A percentile compares a stretch with the other conserved stretches of the same genome.
Evolutionary conservation across 2,113 vertebrate species (phyloP).

Genomic region (Brienomyrus longianalis): DNA sequence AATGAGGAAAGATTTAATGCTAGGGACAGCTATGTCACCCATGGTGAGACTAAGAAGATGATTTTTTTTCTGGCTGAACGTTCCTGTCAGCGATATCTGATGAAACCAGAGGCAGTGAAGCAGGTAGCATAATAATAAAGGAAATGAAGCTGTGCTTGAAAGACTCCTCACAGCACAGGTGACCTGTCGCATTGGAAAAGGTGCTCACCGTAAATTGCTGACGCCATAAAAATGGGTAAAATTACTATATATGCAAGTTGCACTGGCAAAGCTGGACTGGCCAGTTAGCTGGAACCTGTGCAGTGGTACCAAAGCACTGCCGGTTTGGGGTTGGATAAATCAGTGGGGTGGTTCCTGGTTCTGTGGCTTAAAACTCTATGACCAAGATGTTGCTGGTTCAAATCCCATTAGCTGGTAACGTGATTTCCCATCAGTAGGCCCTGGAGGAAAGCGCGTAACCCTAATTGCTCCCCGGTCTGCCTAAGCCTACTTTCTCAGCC

Average conservation of each 20-base stretch:
- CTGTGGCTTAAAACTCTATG: background rate
- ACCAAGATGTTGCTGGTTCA: background rate
- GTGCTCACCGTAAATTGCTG: background rate
- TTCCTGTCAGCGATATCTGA: background rate
- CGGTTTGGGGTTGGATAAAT: background rate
- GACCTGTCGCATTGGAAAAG: background rate
- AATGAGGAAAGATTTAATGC: background rate
- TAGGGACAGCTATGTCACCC: background rate
- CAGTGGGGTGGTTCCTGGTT: background rate
- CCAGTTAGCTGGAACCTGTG: background rate
- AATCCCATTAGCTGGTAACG: background rate
- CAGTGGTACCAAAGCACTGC: background rate
- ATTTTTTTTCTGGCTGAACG: background rate
- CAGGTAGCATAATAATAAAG: background rate
- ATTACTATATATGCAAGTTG: background rate
- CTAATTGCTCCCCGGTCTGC: background rate
- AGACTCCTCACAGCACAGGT: background rate
- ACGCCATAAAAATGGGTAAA: background rate
- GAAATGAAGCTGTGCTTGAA: background rate
- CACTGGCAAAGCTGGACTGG: background rate
- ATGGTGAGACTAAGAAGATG: background rate
- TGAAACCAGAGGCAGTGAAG: background rate
- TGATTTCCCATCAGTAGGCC: background rate
- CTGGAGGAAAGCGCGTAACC: background rate
- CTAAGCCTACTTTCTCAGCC: background rate